A percentile compares a stretch with the other conserved stretches of the same genome.
phyloP scores from a whole-genome alignment of 2,888 invertebrate genomes.

The Lumbricus terrestris region DNA sequence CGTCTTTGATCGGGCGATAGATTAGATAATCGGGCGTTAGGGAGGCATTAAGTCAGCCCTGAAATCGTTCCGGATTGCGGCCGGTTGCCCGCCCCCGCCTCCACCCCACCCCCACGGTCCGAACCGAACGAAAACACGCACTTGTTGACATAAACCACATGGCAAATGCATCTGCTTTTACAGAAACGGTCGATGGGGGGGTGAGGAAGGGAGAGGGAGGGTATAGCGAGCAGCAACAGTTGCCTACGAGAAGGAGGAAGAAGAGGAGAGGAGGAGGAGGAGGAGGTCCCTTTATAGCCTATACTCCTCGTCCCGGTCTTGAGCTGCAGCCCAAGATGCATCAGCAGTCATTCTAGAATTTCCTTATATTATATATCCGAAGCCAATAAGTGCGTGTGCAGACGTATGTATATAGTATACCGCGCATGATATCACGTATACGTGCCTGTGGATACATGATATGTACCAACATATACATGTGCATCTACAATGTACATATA shows the following conservation, averaged over 20 bases:
- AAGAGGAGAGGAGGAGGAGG: no score
- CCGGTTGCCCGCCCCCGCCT: neutral
- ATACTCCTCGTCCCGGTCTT: neutral
- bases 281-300: neutral
- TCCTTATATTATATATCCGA: neutral
- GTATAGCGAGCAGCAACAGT: neutral
- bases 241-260: no score
- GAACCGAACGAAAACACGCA: neutral
- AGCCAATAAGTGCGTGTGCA: constrained; percentile 15
- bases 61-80: neutral
- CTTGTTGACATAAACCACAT: constrained; percentile 14
- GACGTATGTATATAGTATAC: no score
- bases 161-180: constrained; percentile 13
- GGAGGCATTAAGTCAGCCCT: neutral
- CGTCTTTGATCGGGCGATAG: constrained; percentile 5
- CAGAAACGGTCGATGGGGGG: neutral
- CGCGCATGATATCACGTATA: neutral
- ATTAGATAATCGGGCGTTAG: constrained; percentile 4
- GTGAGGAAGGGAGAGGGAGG: neutral
- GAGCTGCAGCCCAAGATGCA: neutral
- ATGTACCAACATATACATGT: neutral
- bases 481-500: neutral
- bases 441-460: neutral
- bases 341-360: constrained; percentile 7
- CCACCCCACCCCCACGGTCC: neutral